phyloP scores from a whole-genome alignment of 2,888 invertebrate species.

The Cryptus armator region DNA sequence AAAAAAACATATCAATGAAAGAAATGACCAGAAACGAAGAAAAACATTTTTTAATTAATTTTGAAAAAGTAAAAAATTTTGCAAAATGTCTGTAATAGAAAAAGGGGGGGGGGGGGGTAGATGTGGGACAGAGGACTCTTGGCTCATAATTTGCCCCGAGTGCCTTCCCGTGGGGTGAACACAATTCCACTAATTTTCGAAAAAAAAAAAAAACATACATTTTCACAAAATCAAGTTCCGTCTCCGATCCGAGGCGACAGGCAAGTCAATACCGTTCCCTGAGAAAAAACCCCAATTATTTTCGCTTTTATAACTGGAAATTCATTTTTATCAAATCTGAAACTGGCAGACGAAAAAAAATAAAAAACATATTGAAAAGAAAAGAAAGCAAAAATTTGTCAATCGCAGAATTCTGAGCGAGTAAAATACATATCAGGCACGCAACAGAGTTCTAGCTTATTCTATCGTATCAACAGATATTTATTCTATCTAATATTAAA shows the following conservation, averaged over 20 bases:
- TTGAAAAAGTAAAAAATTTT: conserved; percentile 14
- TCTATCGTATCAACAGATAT: conserved; percentile 65
- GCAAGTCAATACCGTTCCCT: background rate
- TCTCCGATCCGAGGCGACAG: background rate
- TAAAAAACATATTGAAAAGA: background rate
- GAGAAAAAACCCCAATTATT: background rate
- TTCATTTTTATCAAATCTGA: background rate
- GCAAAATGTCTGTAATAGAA: conserved; percentile 39
- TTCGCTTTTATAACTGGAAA: background rate
- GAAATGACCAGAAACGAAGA: conserved; percentile 13
- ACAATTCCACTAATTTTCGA: conserved; percentile 67
- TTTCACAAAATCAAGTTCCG: too few species aligned
- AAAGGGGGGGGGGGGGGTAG: conserved; percentile 53
- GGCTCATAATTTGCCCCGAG: conserved; percentile 85
- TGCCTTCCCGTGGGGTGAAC: conserved; percentile 84
- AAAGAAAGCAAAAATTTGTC: background rate
- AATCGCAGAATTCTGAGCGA: conserved; percentile 56
- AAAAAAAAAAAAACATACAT: too few species aligned
- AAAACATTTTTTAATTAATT: conserved; percentile 22
- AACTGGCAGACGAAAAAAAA: background rate
- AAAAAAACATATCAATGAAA: conserved; percentile 23
- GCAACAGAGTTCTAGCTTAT: conserved; percentile 66
- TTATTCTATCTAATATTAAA: conserved; percentile 62
- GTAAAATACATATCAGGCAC: conserved; percentile 68
- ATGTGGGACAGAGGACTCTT: conserved; percentile 81